Base-by-base conservation (phyloP, 2,113 vertebrate species). In the Dolichotis patagonum region DNA sequence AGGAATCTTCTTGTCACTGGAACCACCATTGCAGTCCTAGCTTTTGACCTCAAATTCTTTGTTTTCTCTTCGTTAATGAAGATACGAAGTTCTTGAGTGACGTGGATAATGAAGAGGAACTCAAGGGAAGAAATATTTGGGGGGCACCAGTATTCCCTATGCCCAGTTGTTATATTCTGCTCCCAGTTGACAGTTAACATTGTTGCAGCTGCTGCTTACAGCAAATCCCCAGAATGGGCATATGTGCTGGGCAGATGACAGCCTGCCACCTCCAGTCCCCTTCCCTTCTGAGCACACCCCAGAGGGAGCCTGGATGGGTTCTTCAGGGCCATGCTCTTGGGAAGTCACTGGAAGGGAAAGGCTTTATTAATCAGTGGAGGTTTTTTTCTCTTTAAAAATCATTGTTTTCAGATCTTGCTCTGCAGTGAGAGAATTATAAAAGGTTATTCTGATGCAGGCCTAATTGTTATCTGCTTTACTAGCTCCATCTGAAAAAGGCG, bases 381-480 rank as follows among this genome's bases (percentile, higher is more conserved):
- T 92, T 91, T 80, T 54, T 4, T 71, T 71, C 43, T 43, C 38
- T 89, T 88, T 88, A 73, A 94, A 92, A 96, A 67, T 85, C 80
- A 46, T 91, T 90, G 60, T 94, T 95, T 97, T 96, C 62, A 43
- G 65, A 85, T 96, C 67, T 95, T 94, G 38, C n/a, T 95, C 67
- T 96, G 91, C 65, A 85, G 14, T 89, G 62, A 54, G 54, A 88
- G 78, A 90, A 84, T 97, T 96, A 85, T 56, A 90, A 91, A 85
- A 95, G 83, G 60, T 96, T 94, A 20, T 78, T 90, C 35, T 78
- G 41, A 43, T 52, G 52, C 54, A 67, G 63, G n/a, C 81, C 93
- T 6, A 6, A 78, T 94, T 80, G 62, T 88, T 81, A 93, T 54
- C 85, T 90, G 58, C 69, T 95, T 14, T 30, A 85, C 90, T 54